Evolutionary conservation across 2,888 invertebrate genomes (phyloP), one percentile per base, ranked within the genome.

Genomic region (Sericinus montela): DNA sequence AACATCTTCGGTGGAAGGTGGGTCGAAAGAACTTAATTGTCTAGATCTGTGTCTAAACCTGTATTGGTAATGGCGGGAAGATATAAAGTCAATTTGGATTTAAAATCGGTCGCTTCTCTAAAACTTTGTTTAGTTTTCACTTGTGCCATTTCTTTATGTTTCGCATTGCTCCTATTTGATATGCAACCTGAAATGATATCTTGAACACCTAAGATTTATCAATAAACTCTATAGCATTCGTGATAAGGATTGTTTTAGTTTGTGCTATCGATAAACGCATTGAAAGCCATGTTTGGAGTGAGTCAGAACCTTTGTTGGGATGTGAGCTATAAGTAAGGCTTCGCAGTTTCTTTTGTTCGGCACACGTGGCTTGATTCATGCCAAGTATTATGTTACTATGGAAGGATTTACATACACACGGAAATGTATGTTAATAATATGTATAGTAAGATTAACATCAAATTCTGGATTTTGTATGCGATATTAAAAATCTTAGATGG

Each of bases 251-350:
- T 1, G 37, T 38, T 38, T 19, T 14, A 30, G 37, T 19, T 19
- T 10, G 45, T n/a, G 16, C 38, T 45, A 45, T 38, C 38, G 37
- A n/a, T 11, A 30, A 11, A 32, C 38, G 30, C 38, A 45, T 38
- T 45, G 30, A 38, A 30, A 32, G 45, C 28, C 14, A 11, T 45
- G 13, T 37, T 37, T 37, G 45, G 10, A 30, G 38, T 32, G 45
- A 45, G 19, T 45, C 45, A 38, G 40, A 23, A 13, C 25, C 11
- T 6, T 19, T 19, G 19, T 19, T 19, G 19, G 5, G 19, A 19
- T 19, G 19, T 19, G 19, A 19, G 19, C 3, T 19, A 10, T 11
- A 7, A 28, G 44, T 44, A 37, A 28, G 36, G 34, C 30, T 42
- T 42, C 36, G 15, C 43, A 6, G n/a, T 19, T n/a, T 25, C 35